Evolutionary conservation across 2,888 invertebrate species (phyloP).

Genomic region (Chymomyza fuscimana): DNA sequence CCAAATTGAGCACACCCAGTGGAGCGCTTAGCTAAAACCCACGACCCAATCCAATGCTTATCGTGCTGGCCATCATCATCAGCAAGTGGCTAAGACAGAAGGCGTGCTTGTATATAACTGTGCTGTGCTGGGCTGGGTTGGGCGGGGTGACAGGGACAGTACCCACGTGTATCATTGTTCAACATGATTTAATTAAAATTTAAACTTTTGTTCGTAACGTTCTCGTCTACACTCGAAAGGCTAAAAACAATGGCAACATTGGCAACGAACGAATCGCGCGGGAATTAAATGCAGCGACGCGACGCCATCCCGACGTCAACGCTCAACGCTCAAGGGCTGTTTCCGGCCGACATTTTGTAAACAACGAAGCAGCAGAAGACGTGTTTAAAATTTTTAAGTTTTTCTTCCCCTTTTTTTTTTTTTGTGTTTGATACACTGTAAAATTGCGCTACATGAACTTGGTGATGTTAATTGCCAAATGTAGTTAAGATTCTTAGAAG

Average conservation of each 20-base stretch:
- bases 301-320: conserved; percentile 3
- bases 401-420: conserved; percentile 30
- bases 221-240: conserved; percentile 3
- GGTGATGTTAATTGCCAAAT: neutral
- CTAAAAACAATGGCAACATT: conserved; percentile 41
- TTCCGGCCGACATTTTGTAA: conserved; percentile 71
- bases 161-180: conserved; percentile 72
- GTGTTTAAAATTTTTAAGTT: conserved; percentile 74
- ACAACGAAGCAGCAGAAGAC: conserved; percentile 59
- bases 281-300: conserved; percentile 48
- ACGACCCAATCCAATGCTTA: conserved; percentile 11
- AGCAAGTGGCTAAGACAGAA: neutral
- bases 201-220: conserved; percentile 51
- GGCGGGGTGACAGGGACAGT: conserved; percentile 16
- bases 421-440: neutral
- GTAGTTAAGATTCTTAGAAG: neutral
- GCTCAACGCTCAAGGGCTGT: conserved; percentile 40
- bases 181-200: conserved; percentile 74
- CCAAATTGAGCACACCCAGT: conserved; percentile 55
- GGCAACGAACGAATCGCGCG: conserved; percentile 14
- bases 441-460: neutral
- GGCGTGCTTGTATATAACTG: neutral
- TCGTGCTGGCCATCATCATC: conserved; percentile 3
- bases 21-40: conserved; percentile 66
- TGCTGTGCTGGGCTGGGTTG: neutral